Conservation (phyloP, 2,888 invertebrate species). For the Philereme transversata region DNA sequence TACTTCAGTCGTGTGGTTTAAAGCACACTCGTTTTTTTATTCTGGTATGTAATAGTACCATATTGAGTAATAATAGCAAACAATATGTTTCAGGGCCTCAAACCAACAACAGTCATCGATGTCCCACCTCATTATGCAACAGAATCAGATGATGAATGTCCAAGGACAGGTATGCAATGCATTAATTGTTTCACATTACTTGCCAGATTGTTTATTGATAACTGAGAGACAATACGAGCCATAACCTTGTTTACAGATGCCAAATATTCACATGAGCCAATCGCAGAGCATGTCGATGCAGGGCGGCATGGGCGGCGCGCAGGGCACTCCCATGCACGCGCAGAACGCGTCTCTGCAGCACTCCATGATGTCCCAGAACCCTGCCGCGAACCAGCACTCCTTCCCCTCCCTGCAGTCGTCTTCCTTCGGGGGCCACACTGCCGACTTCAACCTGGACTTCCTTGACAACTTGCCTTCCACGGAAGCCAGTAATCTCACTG, state of each 20-base stretch:
- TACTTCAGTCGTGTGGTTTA: no score
- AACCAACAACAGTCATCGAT: slow-evolving; percentile 80
- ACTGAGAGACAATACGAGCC: slow-evolving; percentile 7
- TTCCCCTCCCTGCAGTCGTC: slow-evolving; percentile 72
- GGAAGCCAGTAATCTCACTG: slow-evolving; percentile 90
- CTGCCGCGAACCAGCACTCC: slow-evolving; percentile 38
- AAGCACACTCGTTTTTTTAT: no score
- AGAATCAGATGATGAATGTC: slow-evolving; percentile 81
- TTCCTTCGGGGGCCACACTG: slow-evolving; percentile 77
- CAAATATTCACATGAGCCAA: slow-evolving; percentile 88
- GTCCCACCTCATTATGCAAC: slow-evolving; percentile 81
- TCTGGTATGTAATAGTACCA: no score
- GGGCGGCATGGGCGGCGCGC: slow-evolving; percentile 50
- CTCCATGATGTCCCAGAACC: slow-evolving; percentile 44
- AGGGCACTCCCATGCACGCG: slow-evolving; percentile 49
- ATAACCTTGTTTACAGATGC: slow-evolving; percentile 73
- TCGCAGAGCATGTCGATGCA: slow-evolving; percentile 86
- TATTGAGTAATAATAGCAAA: neutral
- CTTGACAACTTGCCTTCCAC: slow-evolving; percentile 91
- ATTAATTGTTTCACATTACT: slow-evolving; percentile 8
- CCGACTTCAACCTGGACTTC: slow-evolving; percentile 93
- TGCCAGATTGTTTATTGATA: slow-evolving; percentile 1
- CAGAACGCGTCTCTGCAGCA: slow-evolving; percentile 38
- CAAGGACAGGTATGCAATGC: slow-evolving; percentile 72
- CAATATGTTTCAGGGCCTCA: slow-evolving; percentile 56